Base-by-base conservation (phyloP, 2,888 invertebrate genomes). In the Danaus chrysippus region DNA sequence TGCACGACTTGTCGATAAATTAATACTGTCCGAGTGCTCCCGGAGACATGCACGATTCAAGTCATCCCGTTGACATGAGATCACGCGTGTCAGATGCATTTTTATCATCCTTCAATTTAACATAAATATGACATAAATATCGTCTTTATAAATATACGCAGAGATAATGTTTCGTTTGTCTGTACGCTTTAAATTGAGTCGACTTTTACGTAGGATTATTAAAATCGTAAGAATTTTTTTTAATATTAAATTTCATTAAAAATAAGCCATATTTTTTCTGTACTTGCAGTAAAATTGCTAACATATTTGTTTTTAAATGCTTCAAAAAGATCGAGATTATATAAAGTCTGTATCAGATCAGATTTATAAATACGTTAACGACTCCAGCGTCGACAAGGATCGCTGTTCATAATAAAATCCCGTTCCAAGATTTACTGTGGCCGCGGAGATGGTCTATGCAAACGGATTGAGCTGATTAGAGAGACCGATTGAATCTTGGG, bases 1-100 rank as follows among this genome's bases (percentile, higher is more conserved):
- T 86, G 87, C 90, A 87, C 86, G 87, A 86, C 83, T 86, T 82
- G 80, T 71, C 81, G 79, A 86, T 89, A 87, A 87, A 86, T 89
- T 86, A 86, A 84, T 84, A 78, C 82, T 76, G 79, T 77, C 76
- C 77, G 79, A 82, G 74, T 76, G 83, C 81, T 77, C 81, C 79
- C 69, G 80, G 72, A 71, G 75, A 77, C 82, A 79, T 77, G 82
- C 84, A 82, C 81, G 82, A 73, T 71, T 73, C 73, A 71, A 64
- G 74, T 76, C 80, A 73, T 75, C 76, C 73, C 69, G 69, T 56
- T 65, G 65, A 68, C 66, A 59, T 60, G 43, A 19, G 59, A 57
- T 44, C 57, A 49, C 58, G 53, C 55, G 59, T 56, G 54, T 54
- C 55, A 52, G 58, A 58, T 46, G 59, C 53, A 60, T 44, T 61